These are phyloP conservation scores for Rhinichthys osculus DNA, from an alignment of 2,797 vertebrate genomes.

Conservation along the genomic window DNA sequence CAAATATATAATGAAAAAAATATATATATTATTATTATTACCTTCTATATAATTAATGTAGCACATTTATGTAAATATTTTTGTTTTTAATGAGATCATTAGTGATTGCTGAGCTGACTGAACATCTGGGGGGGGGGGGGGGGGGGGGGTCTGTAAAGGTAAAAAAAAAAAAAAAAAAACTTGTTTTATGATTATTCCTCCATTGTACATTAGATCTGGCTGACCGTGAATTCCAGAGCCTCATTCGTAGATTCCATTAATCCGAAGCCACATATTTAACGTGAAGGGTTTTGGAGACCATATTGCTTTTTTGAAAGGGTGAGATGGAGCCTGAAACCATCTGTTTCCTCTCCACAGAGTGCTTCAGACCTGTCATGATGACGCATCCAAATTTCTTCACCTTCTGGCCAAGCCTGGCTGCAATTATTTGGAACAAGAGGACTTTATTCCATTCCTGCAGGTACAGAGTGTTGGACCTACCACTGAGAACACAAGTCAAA, in stretches of 20 bases:
- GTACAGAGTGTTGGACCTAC: slow-evolving; percentile 70
- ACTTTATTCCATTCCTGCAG: slow-evolving; percentile 97
- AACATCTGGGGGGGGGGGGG: no score
- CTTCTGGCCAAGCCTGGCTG: slow-evolving; percentile 92
- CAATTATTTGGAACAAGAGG: slow-evolving; percentile 94
- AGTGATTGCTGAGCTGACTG: no score
- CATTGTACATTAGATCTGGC: slow-evolving; percentile 59
- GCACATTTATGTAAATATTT: no score
- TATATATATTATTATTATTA: no score
- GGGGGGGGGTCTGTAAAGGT: neutral
- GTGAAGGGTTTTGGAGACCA: slow-evolving; percentile 55
- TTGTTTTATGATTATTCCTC: slow-evolving; percentile 57
- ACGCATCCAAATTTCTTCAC: slow-evolving; percentile 91
- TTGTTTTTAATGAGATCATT: no score
- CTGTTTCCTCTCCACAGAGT: slow-evolving; percentile 83
- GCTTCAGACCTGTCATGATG: slow-evolving; percentile 93
- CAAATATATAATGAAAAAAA: neutral
- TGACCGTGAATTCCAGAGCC: slow-evolving; percentile 65
- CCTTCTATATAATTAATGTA: neutral
- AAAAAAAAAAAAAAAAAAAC: neutral
- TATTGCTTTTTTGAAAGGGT: slow-evolving; percentile 54
- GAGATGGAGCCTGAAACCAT: slow-evolving; percentile 73
- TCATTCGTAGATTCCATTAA: slow-evolving; percentile 73
- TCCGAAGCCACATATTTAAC: slow-evolving; percentile 51
- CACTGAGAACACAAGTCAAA: slow-evolving; percentile 17